phyloP scores from a whole-genome alignment of 1,140 invertebrate species.

The Tetramorium parvispinum region DNA sequence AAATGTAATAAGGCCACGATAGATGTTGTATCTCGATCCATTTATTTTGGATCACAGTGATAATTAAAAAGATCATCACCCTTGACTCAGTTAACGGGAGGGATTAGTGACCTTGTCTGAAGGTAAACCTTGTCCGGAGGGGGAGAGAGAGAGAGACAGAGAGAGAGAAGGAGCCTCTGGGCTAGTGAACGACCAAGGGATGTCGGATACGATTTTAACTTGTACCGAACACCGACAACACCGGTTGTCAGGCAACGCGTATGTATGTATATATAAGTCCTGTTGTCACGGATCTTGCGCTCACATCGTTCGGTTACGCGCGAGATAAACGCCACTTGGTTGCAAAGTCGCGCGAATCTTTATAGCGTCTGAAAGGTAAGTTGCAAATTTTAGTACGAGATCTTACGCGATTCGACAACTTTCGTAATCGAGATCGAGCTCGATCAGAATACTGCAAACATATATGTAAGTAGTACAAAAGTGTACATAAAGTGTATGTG shows the following conservation, averaged over 20 bases:
- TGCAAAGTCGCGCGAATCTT: constrained; percentile 6
- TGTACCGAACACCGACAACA: neutral
- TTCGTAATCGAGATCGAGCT: neutral
- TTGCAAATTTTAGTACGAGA: neutral
- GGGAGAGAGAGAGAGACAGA: constrained; percentile 39
- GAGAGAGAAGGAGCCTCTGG: neutral
- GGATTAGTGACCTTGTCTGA: constrained; percentile 58
- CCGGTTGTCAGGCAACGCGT: neutral
- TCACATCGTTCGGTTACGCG: constrained; percentile 76
- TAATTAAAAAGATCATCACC: constrained; percentile 49
- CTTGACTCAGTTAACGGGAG: constrained; percentile 62
- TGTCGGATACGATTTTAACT: constrained; percentile 58
- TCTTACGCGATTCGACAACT: neutral
- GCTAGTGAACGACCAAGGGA: constrained; percentile 58
- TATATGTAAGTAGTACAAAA: neutral
- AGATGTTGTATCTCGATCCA: neutral
- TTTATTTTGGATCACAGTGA: neutral
- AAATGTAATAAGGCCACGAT: neutral
- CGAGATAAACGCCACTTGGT: constrained; percentile 63
- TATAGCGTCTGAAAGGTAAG: constrained; percentile 20
- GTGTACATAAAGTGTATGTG: too few relatives aligned
- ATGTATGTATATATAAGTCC: constrained; percentile 76
- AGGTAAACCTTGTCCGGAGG: constrained; percentile 25
- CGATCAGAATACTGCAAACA: neutral
- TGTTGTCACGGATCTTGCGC: constrained; percentile 74